Evolutionary conservation across 2,797 vertebrate genomes (phyloP), one percentile per base, ranked within the genome.

Genomic region (Australoheros facetus): DNA sequence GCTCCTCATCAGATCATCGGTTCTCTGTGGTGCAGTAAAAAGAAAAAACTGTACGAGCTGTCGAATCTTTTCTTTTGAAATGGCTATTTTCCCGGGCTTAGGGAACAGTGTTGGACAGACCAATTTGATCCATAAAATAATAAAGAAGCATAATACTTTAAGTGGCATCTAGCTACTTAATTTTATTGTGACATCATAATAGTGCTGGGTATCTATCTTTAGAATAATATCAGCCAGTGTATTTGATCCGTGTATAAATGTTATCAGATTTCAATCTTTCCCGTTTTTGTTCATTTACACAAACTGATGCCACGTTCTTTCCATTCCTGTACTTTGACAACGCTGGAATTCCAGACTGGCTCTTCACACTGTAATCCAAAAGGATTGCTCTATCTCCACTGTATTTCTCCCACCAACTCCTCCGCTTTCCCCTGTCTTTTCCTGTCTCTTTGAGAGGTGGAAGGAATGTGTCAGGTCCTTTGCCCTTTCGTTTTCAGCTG

Each of bases 321-420:
- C 79, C 91, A 92, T 95, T 94, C 89, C 84, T 88, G 79, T 75
- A 77, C 11, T 71, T 83, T 88, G 91, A 93, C 87, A 81, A 37
- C 48, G 42, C 58, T 0, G 23, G 78, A 81, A 94, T 93, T 92
- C 92, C 91, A 89, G 81, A 85, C 84, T 39, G 81, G 56, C 78
- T 88, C 75, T 83, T 66, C 53, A 79, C 86, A 88, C 79, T 0
- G 34, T 83, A 86, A 93, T 91, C 92, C 92, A 86, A 71, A 85
- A 71, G 83, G 84, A 86, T 88, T 85, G 77, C 82, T 91, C 80
- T 89, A 88, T 90, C 87, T 91, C 74, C 79, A 87, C 90, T 90
- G 88, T 91, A 91, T 88, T 89, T 88, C 85, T 90, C 82, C 82
- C 81, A 64, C 79, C 66, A 69, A 80, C 88, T 84, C 64, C 76